Percentiles rank a stretch among this genome's conserved stretches.
Evolutionary conservation across 2,888 invertebrate species (phyloP).

Genomic region (Corbicula japonica): DNA sequence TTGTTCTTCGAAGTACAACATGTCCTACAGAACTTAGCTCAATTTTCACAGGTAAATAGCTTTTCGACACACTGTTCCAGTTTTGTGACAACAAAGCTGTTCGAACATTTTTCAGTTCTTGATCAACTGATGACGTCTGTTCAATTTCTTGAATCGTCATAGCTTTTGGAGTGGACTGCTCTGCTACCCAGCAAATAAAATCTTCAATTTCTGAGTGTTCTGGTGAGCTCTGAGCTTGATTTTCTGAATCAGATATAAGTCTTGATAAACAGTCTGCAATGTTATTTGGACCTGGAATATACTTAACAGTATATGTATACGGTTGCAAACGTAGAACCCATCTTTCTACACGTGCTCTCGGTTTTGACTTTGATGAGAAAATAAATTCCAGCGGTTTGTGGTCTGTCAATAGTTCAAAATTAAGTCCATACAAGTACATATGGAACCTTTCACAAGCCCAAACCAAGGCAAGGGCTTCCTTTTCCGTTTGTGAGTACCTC

Average conservation of each 20-base stretch:
- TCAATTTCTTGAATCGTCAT: conserved; percentile 23
- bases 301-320: conserved; percentile 52
- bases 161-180: conserved; percentile 32
- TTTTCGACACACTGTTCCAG: conserved; percentile 38
- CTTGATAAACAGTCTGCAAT: conserved; percentile 58
- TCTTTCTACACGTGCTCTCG: conserved; percentile 74
- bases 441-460: conserved; percentile 77
- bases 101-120: conserved; percentile 10
- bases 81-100: conserved; percentile 11
- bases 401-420: conserved; percentile 70
- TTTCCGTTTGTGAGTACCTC: conserved; percentile 67
- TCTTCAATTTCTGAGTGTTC: conserved; percentile 10
- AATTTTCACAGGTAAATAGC: conserved; percentile 43
- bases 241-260: conserved; percentile 20
- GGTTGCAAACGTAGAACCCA: conserved; percentile 69
- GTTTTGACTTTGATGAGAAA: conserved; percentile 68
- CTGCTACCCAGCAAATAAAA: conserved; percentile 28
- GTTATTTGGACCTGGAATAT: conserved; percentile 51
- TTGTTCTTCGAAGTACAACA: conserved; percentile 62
- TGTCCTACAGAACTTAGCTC: conserved; percentile 56
- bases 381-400: conserved; percentile 76
- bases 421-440: conserved; percentile 70
- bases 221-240: neutral
- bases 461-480: conserved; percentile 60
- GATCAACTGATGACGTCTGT: neutral